Conservation (phyloP, 2,797 vertebrate species). For the Darevskia nairensis region DNA sequence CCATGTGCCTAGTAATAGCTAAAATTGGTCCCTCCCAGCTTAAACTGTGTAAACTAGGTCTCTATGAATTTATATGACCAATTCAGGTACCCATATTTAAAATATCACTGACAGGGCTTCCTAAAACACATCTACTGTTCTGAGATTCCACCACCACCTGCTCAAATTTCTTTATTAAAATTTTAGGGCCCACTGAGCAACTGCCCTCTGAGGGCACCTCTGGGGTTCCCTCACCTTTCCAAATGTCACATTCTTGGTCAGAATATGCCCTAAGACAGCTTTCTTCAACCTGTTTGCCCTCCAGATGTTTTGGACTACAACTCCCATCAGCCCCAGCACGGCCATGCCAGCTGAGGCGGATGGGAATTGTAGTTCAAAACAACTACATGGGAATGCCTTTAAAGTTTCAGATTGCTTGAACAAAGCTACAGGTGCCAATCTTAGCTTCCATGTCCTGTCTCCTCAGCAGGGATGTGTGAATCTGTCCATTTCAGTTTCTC, state of each 20-base stretch:
- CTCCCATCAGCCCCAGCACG: no score
- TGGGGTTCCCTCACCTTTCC: neutral
- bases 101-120: no score
- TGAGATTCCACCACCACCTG: neutral
- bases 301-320: no score
- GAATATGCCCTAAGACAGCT: no score
- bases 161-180: neutral
- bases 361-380: no score
- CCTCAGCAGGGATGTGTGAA: no score
- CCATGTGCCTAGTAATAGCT: neutral
- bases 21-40: neutral
- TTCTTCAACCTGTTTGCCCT: no score
- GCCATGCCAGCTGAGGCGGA: no score
- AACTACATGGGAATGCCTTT: neutral
- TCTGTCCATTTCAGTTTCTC: no score
- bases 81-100: no score
- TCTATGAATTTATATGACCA: no score
- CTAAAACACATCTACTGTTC: neutral
- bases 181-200: neutral
- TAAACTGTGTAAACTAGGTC: neutral
- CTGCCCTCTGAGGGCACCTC: neutral
- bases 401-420: neutral
- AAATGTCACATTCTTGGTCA: neutral
- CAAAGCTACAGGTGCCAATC: neutral
- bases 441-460: neutral